Evolutionary conservation across 2,797 vertebrate genomes (phyloP).

Genomic region (Syngnathus rostellatus): DNA sequence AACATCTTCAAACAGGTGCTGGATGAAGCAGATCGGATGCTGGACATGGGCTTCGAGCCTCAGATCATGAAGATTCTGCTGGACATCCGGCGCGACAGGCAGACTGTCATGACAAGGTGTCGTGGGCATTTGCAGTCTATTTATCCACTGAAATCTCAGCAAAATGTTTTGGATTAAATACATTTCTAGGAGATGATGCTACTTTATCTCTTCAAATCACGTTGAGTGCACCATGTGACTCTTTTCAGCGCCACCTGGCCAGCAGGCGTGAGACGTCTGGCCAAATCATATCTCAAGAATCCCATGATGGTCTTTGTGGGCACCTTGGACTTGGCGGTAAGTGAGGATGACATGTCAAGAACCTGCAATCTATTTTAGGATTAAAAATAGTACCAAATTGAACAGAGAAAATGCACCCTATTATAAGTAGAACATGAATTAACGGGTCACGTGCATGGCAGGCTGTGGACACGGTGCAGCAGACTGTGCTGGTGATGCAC

Average conservation of each 20-base stretch:
- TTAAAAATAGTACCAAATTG: not conserved
- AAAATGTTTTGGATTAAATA: no score
- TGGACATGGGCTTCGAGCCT: conserved; percentile 98
- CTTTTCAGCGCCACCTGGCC: conserved; percentile 92
- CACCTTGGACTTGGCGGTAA: conserved; percentile 89
- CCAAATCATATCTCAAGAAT: conserved; percentile 86
- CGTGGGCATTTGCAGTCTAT: no score
- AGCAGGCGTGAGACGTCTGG: conserved; percentile 79
- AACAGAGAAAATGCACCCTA: not conserved
- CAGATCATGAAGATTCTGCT: conserved; percentile 96
- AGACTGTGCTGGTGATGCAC: conserved; percentile 75
- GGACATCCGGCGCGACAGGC: conserved; percentile 89
- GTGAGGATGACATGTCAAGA: conserved; percentile 28
- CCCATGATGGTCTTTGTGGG: conserved; percentile 96
- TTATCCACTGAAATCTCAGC: no score
- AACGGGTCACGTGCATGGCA: conserved; percentile 8
- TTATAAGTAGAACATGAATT: not conserved
- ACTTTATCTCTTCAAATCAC: not conserved
- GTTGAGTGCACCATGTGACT: not conserved
- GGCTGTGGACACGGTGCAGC: conserved; percentile 89
- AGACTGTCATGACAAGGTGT: conserved; percentile 95
- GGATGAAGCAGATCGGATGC: conserved; percentile 95
- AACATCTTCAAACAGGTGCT: conserved; percentile 73
- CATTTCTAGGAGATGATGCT: not conserved
- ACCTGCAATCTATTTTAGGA: not conserved